Base-by-base conservation (phyloP, 2,888 invertebrate genomes). In the Zelleria hepariella region DNA sequence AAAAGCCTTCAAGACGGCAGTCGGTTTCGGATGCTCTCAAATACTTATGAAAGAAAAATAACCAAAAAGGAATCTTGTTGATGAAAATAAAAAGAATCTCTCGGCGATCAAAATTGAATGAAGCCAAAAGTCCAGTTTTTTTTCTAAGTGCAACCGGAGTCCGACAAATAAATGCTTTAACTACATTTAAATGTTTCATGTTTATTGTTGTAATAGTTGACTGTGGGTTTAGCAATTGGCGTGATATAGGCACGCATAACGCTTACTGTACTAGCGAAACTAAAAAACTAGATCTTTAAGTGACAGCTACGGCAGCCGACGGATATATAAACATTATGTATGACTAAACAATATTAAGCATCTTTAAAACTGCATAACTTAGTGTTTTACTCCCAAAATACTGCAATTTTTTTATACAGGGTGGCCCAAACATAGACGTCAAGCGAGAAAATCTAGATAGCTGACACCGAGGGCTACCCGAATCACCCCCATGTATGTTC, bases 1-100 rank as follows among this genome's bases (percentile, higher is more conserved):
- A 88, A 86, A 82, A 83, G 87, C 86, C 87, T 82, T 75, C 85
- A 69, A 71, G 87, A 87, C 87, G 87, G 87, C 86, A 10, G 74
- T 78, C 77, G 78, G 75, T 68, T 71, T 77, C 76, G 80, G 78
- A 63, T 73, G 68, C 65, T 66, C 64, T 7, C 3, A 48, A 61
- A 15, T 7, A 7, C 8, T 32, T 27, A 20, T 48, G 23, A 10
- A n/a, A n/a, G n/a, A n/a, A n/a, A n/a, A n/a, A n/a, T n/a, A n/a
- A n/a, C n/a, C n/a, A n/a, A n/a, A n/a, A n/a, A n/a, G n/a, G n/a
- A n/a, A n/a, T n/a, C n/a, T n/a, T n/a, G n/a, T n/a, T n/a, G n/a
- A n/a, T n/a, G n/a, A n/a, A n/a, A n/a, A n/a, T n/a, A n/a, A n/a
- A n/a, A n/a, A n/a, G n/a, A n/a, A n/a, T n/a, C n/a, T n/a, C n/a